phyloP scores from a whole-genome alignment of 2,113 vertebrate species.

The Cyprinodon variegatus region DNA sequence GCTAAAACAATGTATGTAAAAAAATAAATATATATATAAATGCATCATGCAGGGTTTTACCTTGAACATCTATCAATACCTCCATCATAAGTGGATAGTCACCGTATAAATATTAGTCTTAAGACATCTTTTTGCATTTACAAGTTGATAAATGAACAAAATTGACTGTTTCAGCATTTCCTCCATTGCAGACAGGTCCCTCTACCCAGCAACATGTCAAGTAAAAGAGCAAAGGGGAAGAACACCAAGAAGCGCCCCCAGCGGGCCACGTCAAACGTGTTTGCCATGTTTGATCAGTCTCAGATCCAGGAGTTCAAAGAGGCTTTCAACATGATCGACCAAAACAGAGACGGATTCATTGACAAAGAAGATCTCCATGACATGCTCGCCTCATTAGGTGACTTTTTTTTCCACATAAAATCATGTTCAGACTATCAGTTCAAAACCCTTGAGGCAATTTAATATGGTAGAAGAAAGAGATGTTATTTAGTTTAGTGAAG shows the following conservation, averaged over 20 bases:
- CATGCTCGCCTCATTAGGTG: constrained; percentile 92
- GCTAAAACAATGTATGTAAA: too few relatives aligned
- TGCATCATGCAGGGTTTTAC: too few relatives aligned
- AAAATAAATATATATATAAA: too few relatives aligned
- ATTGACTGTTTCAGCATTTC: neutral
- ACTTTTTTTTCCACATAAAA: neutral
- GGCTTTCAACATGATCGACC: constrained; percentile 96
- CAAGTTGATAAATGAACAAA: neutral
- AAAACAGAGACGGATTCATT: constrained; percentile 93
- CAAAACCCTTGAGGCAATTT: neutral
- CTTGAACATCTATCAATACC: neutral
- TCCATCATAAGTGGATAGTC: neutral
- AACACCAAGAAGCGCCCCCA: constrained; percentile 96
- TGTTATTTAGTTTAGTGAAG: neutral
- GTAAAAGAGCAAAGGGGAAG: constrained; percentile 95
- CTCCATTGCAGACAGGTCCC: constrained; percentile 22
- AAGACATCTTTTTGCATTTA: neutral
- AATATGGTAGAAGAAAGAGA: neutral
- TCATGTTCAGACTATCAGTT: neutral
- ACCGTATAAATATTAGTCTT: neutral
- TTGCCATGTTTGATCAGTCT: constrained; percentile 94
- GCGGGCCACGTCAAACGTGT: constrained; percentile 93
- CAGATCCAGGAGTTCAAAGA: constrained; percentile 96
- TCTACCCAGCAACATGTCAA: constrained; percentile 83
- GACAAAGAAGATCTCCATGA: constrained; percentile 94